Percentiles rank a stretch among this genome's conserved stretches.
Evolutionary conservation across 2,797 vertebrate species (phyloP).

Genomic region (Zenarchopterus dispar): DNA sequence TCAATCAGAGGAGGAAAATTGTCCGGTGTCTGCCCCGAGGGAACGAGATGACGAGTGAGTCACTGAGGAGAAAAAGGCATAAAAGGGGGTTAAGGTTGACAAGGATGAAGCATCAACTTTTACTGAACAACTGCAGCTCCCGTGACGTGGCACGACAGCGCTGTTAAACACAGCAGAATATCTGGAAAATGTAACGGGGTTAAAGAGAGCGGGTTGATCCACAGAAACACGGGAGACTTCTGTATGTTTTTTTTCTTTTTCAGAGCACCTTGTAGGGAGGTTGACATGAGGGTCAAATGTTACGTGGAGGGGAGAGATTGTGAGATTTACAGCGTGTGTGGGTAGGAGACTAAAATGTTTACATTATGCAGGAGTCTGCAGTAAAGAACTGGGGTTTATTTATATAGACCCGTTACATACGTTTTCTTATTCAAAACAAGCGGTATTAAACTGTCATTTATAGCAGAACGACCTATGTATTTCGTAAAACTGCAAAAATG

Average conservation of each 20-base stretch:
- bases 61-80: slow-evolving; percentile 18
- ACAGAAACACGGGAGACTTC: neutral
- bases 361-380: slow-evolving; percentile 37
- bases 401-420: slow-evolving; percentile 25
- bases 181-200: slow-evolving; percentile 14
- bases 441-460: neutral
- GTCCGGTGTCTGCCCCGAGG: slow-evolving; percentile 23
- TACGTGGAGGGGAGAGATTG: slow-evolving; percentile 3
- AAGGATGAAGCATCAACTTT: slow-evolving; percentile 51
- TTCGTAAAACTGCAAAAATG: neutral
- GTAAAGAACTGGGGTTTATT: slow-evolving; percentile 36
- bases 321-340: slow-evolving; percentile 46
- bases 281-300: slow-evolving; percentile 34
- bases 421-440: slow-evolving; percentile 5
- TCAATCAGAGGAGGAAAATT: slow-evolving; percentile 36
- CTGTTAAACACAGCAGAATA: slow-evolving; percentile 15
- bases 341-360: slow-evolving; percentile 60
- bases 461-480: neutral
- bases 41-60: slow-evolving; percentile 51
- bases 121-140: slow-evolving; percentile 24
- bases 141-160: slow-evolving; percentile 25
- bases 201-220: neutral
- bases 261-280: slow-evolving; percentile 33
- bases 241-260: slow-evolving; percentile 6
- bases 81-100: slow-evolving; percentile 44